Base-by-base conservation (phyloP, 1,140 invertebrate species). In the Bombus pyrosoma region DNA sequence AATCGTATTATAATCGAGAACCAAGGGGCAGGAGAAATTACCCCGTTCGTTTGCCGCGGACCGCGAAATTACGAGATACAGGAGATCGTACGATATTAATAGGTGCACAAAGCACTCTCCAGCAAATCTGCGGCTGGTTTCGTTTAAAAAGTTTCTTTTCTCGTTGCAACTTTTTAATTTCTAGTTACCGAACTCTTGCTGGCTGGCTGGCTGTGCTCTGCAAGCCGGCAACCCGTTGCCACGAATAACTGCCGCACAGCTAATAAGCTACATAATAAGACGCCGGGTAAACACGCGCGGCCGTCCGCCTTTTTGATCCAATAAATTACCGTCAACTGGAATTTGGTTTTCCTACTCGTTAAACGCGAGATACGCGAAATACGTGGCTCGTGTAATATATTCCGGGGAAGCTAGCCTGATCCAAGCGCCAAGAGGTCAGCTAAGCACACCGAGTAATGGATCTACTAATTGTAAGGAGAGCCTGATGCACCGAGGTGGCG, bases 101-200 rank as follows among this genome's bases (percentile, higher is more conserved):
- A 47, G 37, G 43, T 28, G 68, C 43, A 37, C 34, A 10, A 75
- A 28, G 37, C 75, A 5, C 39, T 41, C 39, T 76, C 18, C 59
- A 62, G 28, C 81, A 41, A 25, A 53, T n/a, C 34, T 62, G 22
- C 15, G 39, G 5, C 41, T 69, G 78, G 71, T 88, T 87, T 80
- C 82, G 73, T 86, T 74, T 88, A 86, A 88, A 47, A 86, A 28
- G 18, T 88, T 59, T 64, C 64, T 71, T 82, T 47, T 66, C 84
- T 82, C 88, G n/a, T 62, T 43, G 86, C 75, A 89, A 89, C 87
- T 89, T 89, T 89, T 82, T 82, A 66, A 86, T 86, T 86, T 66
- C 78, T 81, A 79, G 69, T 88, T 88, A 86, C 81, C 34, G 47
- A 74, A 34, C n/a, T 72, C 69, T 62, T 12, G 59, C 59, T 12